A percentile compares a stretch with the other conserved stretches of the same genome.
These are phyloP conservation scores for Blastobasis lacticolella DNA, from an alignment of 2,888 invertebrate species.

Conservation along the genomic window DNA sequence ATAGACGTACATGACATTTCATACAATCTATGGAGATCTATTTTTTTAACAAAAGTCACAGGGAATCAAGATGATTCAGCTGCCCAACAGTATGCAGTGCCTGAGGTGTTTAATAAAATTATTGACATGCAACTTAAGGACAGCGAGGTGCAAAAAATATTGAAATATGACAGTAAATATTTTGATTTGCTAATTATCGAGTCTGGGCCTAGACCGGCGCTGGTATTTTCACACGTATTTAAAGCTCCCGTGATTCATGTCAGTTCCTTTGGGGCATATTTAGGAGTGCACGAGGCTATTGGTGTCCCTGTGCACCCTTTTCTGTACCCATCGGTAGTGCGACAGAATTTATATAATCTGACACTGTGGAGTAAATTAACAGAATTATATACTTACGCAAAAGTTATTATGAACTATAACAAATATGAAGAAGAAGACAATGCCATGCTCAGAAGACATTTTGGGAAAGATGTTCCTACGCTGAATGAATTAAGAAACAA, in stretches of 20 bases:
- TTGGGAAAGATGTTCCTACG: constrained; percentile 3
- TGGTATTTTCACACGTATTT: constrained; percentile 17
- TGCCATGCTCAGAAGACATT: not conserved
- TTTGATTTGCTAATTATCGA: constrained; percentile 24
- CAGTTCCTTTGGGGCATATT: constrained; percentile 27
- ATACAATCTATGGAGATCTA: constrained; percentile 9
- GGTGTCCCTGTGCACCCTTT: constrained; percentile 30
- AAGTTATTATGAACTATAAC: not conserved
- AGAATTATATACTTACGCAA: not conserved
- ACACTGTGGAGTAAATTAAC: not conserved
- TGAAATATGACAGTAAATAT: constrained; percentile 8
- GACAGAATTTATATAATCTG: not conserved
- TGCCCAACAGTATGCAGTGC: constrained; percentile 8
- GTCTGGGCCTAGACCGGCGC: constrained; percentile 7
- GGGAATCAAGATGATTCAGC: not conserved
- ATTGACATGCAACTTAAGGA: constrained; percentile 11
- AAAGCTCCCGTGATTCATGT: constrained; percentile 31
- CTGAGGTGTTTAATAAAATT: not conserved
- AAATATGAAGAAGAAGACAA: not conserved
- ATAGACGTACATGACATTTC: constrained; percentile 16
- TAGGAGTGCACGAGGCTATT: constrained; percentile 16
- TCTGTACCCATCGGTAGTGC: constrained; percentile 28
- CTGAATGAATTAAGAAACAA: constrained; percentile 1
- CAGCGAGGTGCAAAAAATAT: constrained; percentile 13
- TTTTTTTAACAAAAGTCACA: not conserved